Evolutionary conservation across 2,888 invertebrate species (phyloP), one percentile per base, ranked within the genome.

Genomic region (Pheosia gnoma): DNA sequence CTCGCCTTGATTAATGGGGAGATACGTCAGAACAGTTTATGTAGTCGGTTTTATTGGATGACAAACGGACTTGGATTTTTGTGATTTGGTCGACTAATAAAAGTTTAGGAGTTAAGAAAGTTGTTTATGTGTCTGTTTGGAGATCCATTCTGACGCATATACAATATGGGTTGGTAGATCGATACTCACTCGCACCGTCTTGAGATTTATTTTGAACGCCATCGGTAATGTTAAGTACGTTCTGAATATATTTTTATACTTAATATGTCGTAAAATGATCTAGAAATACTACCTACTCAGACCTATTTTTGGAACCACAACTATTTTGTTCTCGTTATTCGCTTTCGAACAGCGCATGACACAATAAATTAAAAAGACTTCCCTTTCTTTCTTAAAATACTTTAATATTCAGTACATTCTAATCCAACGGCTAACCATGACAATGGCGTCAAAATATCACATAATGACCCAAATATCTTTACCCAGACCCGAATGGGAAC

Each of bases 11-110:
- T 80, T 79, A 78, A 80, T 80, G 80, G 59, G 71, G 70, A 69
- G 71, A 75, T 78, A 78, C 71, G 72, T 74, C 74, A 75, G 77
- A 75, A 75, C 74, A 70, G 76, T 76, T 75, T 74, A 75, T 77
- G 75, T 75, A 73, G 73, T 73, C 73, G 67, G 75, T 70, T 77
- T 76, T 77, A 75, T 77, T 72, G 66, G 64, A 70, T 71, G 77
- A 77, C 71, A 77, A 71, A 77, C 73, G 68, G 75, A 67, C 59
- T 65, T 68, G 62, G 68, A 60, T 65, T 67, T 67, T 77, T 64
- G 70, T 71, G 75, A 66, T 71, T 61, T 72, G 65, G 74, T 68
- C 59, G 37, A 53, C 37, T 57, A 11, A 56, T 41, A 56, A 41
- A 41, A 57, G 57, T 47, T 25, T 57, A 36, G 11, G 43, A 57